These are phyloP conservation scores for Sebastes vulpes DNA, from an alignment of 2,797 vertebrate genomes.

Conservation along the genomic window DNA sequence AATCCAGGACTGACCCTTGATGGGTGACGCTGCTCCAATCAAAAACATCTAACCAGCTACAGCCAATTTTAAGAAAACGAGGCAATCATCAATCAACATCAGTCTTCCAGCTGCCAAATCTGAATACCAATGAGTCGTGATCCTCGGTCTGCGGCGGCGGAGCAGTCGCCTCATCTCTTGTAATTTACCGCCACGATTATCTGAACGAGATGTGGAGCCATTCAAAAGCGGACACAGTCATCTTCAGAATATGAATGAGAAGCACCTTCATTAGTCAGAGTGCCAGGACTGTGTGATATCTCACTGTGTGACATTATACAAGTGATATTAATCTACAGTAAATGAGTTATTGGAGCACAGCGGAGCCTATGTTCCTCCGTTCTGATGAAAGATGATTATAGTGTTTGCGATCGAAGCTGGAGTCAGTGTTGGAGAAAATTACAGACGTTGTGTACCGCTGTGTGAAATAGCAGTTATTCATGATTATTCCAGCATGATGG, in stretches of 20 bases:
- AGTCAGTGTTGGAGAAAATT: constrained; percentile 20
- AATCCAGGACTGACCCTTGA: neutral
- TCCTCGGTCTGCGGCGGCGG: neutral
- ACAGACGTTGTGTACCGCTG: neutral
- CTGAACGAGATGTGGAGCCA: neutral
- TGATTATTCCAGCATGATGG: constrained; percentile 2
- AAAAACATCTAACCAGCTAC: neutral
- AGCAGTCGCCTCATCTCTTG: constrained; percentile 1
- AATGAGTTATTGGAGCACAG: constrained; percentile 20
- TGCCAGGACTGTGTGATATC: neutral
- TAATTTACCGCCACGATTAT: constrained; percentile 30
- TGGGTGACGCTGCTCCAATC: neutral
- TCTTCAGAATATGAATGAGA: constrained; percentile 32
- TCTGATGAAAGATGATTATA: constrained; percentile 28
- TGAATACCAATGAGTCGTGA: constrained; percentile 8
- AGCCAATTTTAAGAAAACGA: neutral
- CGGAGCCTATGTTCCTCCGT: neutral
- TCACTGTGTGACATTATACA: constrained; percentile 14
- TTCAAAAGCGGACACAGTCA: neutral
- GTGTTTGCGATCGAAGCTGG: constrained; percentile 4
- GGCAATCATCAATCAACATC: constrained; percentile 42
- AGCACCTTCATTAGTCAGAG: constrained; percentile 33
- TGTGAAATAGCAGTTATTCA: constrained; percentile 5
- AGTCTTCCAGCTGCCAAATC: constrained; percentile 1
- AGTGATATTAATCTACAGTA: constrained; percentile 30